Evolutionary conservation across 2,797 vertebrate species (phyloP).

Genomic region (Sebastes diaconus): DNA sequence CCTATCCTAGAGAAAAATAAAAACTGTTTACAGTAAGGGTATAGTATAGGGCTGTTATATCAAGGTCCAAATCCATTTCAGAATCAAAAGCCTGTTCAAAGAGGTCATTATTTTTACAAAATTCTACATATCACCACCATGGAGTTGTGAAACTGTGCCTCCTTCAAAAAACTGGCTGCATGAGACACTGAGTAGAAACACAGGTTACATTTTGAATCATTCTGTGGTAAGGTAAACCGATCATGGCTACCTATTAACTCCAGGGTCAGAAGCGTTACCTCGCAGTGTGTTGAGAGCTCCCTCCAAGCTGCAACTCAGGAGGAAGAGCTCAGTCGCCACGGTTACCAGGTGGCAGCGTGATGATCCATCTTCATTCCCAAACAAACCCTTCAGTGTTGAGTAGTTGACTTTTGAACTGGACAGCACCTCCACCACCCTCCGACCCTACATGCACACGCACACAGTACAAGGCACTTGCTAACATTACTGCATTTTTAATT

Average conservation of each 20-base stretch:
- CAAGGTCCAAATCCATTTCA: background rate
- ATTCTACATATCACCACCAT: background rate
- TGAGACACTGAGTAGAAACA: background rate
- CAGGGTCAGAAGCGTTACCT: constrained; percentile 77
- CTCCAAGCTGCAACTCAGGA: constrained; percentile 87
- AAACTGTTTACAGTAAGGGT: background rate
- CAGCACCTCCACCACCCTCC: constrained; percentile 86
- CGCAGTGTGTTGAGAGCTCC: constrained; percentile 86
- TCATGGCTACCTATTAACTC: background rate
- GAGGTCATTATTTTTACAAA: background rate
- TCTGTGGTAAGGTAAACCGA: background rate
- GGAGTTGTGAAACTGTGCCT: background rate
- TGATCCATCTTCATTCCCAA: constrained; percentile 79
- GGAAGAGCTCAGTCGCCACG: constrained; percentile 89
- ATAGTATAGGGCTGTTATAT: background rate
- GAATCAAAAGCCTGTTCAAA: background rate
- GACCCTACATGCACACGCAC: constrained; percentile 80
- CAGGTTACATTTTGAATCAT: background rate
- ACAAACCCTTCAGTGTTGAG: constrained; percentile 87
- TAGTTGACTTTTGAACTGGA: constrained; percentile 83
- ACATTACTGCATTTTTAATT: background rate
- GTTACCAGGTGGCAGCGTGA: constrained; percentile 90
- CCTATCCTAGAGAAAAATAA: background rate
- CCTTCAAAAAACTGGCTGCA: background rate
- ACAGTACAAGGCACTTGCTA: background rate